Conservation (phyloP, 2,888 invertebrate species). For the Chrysopilus asiliformis region DNA sequence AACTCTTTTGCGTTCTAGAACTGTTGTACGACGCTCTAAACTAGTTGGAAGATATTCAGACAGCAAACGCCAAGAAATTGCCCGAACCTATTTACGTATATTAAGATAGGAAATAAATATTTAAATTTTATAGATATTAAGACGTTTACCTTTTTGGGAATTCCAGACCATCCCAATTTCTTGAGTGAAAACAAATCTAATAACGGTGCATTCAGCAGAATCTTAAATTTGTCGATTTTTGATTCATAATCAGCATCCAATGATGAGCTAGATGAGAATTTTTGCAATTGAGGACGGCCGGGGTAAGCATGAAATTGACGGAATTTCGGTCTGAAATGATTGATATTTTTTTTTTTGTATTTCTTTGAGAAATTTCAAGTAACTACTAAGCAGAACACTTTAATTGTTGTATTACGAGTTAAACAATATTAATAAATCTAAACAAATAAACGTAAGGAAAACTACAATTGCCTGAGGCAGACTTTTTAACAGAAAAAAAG, state of each 20-base stretch:
- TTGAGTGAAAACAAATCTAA: constrained; percentile 77
- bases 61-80: constrained; percentile 50
- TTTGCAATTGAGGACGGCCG: constrained; percentile 59
- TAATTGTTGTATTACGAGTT: constrained; percentile 1
- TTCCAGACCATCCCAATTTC: constrained; percentile 91
- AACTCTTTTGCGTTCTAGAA: constrained; percentile 79
- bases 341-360: too few species aligned
- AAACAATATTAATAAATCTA: too few species aligned
- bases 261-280: constrained; percentile 42
- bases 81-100: constrained; percentile 48
- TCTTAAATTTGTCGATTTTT: constrained; percentile 75
- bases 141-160: constrained; percentile 58
- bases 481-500: too few species aligned
- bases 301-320: constrained; percentile 42
- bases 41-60: constrained; percentile 91
- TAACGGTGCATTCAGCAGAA: constrained; percentile 58
- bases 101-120: too few species aligned
- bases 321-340: constrained; percentile 22
- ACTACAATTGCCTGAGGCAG: too few species aligned
- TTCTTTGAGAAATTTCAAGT: neutral
- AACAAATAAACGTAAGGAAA: too few species aligned
- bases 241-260: constrained; percentile 59
- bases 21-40: constrained; percentile 73
- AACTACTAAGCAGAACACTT: neutral
- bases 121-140: too few species aligned